phyloP scores from a whole-genome alignment of 2,888 invertebrate genomes.

The Euplagia quadripunctaria region DNA sequence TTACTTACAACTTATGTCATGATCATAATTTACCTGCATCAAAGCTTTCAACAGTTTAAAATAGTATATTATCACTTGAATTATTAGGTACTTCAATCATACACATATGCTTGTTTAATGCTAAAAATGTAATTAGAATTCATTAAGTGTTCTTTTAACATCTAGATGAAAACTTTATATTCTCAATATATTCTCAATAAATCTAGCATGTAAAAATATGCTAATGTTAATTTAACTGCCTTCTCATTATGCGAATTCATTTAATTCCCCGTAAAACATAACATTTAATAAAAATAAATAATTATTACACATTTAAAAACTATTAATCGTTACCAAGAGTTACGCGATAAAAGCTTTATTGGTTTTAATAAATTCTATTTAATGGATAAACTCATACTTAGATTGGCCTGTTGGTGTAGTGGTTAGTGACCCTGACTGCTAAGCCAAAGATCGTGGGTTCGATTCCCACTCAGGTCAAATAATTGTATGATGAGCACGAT shows the following conservation, averaged over 20 bases:
- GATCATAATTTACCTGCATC: not conserved
- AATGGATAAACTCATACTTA: not conserved
- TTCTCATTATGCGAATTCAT: not conserved
- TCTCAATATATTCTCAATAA: not conserved
- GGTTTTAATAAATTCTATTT: not conserved
- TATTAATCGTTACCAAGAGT: not conserved
- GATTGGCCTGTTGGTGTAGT: no score
- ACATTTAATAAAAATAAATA: not conserved
- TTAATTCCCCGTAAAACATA: slow-evolving; percentile 4
- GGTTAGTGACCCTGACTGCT: no score
- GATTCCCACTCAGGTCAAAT: no score
- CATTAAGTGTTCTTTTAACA: not conserved
- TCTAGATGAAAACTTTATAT: not conserved
- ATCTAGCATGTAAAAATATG: not conserved
- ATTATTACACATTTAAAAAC: not conserved
- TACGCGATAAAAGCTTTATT: not conserved
- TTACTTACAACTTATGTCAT: not conserved
- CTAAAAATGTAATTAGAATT: slow-evolving; percentile 2
- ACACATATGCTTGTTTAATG: not conserved
- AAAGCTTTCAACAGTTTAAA: not conserved
- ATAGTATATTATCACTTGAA: slow-evolving; percentile 2
- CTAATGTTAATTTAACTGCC: slow-evolving; percentile 1
- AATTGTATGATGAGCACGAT: no score
- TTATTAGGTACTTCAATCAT: not conserved
- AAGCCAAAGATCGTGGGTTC: no score